Evolutionary conservation across 92 coral and sea anemone genomes (phyloP).

Genomic region (Micromussa lordhowensis): DNA sequence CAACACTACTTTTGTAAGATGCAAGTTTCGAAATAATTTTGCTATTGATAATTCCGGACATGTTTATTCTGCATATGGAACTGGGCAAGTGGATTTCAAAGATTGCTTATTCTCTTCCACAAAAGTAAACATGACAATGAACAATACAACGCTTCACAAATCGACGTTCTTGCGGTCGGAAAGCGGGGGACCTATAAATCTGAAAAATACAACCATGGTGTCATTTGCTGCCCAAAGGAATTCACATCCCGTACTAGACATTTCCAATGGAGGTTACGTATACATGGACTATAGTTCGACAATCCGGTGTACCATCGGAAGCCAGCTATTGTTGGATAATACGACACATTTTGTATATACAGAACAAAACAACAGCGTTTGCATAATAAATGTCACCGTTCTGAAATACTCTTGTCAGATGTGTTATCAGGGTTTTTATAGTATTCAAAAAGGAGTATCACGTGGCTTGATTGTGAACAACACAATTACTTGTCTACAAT

Average conservation of each 20-base stretch:
- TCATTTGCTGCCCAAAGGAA: background rate
- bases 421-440: constrained; percentile 56
- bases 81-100: constrained; percentile 34
- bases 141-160: background rate
- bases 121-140: background rate
- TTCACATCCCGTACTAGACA: background rate
- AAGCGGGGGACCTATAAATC: constrained; percentile 14
- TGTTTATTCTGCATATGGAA: constrained; percentile 26
- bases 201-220: constrained; percentile 16
- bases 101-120: constrained; percentile 10
- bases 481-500: constrained; percentile 42
- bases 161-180: background rate
- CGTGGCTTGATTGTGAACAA: constrained; percentile 29
- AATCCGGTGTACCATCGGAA: constrained; percentile 13
- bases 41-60: constrained; percentile 14
- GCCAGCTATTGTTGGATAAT: constrained; percentile 22
- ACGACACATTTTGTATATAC: constrained; percentile 15
- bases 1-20: background rate
- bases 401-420: constrained; percentile 43
- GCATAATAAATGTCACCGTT: constrained; percentile 40
- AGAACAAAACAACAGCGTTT: background rate
- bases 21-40: background rate
- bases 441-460: constrained; percentile 48
- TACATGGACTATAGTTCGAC: constrained; percentile 7
- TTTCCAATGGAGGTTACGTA: constrained; percentile 13